Evolutionary conservation across 1,140 invertebrate species (phyloP).

Genomic region (Drosophila rhopaloa): DNA sequence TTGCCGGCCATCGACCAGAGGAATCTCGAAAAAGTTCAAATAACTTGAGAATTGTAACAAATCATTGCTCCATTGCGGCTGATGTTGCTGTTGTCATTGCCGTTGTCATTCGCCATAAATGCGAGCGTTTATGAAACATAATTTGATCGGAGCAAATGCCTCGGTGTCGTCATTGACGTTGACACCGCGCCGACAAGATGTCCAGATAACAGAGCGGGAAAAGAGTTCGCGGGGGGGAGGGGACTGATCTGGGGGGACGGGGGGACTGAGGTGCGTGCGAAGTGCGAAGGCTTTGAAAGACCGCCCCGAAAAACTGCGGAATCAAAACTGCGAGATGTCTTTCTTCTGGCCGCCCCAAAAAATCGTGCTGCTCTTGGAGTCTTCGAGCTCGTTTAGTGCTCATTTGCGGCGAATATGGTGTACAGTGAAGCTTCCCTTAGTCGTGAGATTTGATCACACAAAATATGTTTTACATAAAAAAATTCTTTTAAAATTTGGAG

Average conservation of each 20-base stretch:
- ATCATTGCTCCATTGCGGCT: constrained; percentile 57
- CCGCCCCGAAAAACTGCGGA: constrained; percentile 71
- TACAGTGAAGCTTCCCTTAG: not conserved
- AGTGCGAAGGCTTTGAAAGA: constrained; percentile 62
- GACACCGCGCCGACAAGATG: constrained; percentile 57
- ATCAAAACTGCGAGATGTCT: constrained; percentile 54
- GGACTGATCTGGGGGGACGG: not conserved
- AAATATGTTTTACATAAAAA: too few species aligned
- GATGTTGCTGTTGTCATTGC: constrained; percentile 30
- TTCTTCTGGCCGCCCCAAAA: constrained; percentile 58
- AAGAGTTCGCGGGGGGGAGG: not conserved
- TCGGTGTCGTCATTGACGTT: constrained; percentile 64
- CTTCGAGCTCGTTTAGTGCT: constrained; percentile 64
- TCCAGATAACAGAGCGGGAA: constrained; percentile 26
- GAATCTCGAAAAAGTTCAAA: constrained; percentile 68
- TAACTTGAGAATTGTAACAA: constrained; percentile 76
- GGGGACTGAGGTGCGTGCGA: constrained; percentile 31
- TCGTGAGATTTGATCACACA: not conserved
- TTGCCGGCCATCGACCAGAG: constrained; percentile 16
- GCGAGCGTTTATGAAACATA: constrained; percentile 82
- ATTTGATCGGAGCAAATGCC: constrained; percentile 78
- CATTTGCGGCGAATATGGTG: constrained; percentile 63
- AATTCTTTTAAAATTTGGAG: too few species aligned
- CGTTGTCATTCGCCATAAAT: constrained; percentile 68
- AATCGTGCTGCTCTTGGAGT: constrained; percentile 26